Conservation (phyloP, 2,888 invertebrate species). For the Dasysyrphus albostriatus region DNA sequence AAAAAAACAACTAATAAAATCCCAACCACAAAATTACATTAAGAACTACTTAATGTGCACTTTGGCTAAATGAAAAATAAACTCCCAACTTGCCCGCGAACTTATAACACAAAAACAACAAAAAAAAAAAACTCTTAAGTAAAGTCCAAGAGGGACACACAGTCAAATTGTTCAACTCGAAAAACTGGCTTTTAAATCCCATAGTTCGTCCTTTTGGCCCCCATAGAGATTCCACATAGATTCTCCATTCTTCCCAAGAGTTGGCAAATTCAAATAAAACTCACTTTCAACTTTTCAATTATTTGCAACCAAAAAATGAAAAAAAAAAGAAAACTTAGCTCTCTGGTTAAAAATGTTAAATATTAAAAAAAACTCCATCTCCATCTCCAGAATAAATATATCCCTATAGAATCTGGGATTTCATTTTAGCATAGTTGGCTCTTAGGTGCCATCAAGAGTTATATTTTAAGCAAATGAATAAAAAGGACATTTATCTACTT, state of each 20-base stretch:
- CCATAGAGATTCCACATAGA: not conserved
- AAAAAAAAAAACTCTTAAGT: not conserved
- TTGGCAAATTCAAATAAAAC: conserved; percentile 69
- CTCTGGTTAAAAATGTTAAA: conserved; percentile 62
- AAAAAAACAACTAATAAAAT: conserved; percentile 27
- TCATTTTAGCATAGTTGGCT: conserved; percentile 42
- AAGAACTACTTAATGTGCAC: conserved; percentile 72
- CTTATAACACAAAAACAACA: not conserved
- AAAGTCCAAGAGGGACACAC: conserved; percentile 17
- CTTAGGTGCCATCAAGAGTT: conserved; percentile 60
- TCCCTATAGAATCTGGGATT: conserved; percentile 56
- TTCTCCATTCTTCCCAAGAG: not conserved
- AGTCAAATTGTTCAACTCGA: conserved; percentile 34
- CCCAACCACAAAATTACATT: conserved; percentile 66
- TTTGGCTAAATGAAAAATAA: conserved; percentile 71
- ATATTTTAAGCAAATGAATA: conserved; percentile 24
- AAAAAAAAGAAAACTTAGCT: conserved; percentile 5
- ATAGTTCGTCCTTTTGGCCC: conserved; percentile 15
- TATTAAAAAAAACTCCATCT: conserved; percentile 56
- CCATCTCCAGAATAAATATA: not conserved
- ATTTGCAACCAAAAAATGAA: conserved; percentile 29
- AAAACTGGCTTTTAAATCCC: conserved; percentile 43
- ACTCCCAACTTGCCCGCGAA: conserved; percentile 40
- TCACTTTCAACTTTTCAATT: conserved; percentile 70
- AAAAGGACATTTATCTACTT: conserved; percentile 19